Base-by-base conservation (phyloP, 2,113 vertebrate species). In the Pseudolaguvia tuberculata region DNA sequence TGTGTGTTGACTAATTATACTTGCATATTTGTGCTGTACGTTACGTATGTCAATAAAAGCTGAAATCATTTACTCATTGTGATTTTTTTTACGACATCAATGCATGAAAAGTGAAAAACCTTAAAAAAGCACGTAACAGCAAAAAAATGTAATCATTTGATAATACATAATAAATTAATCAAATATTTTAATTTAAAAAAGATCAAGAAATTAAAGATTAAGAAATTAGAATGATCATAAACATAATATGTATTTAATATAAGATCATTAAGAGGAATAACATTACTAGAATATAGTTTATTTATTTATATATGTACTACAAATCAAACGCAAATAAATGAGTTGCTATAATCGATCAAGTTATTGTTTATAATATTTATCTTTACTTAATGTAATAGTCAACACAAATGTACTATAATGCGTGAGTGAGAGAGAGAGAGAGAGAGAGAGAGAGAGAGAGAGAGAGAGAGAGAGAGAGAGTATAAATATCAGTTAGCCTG, bases 11-110 rank as follows among this genome's bases (percentile, higher is more conserved):
- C 23, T 45, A 45, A 42, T 70, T 21, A 52, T 69, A n/a, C 18
- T 52, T 45, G 25, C 59, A 18, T 62, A 8, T 61, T 35, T 17
- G 62, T 55, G 67, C 67, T 53, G 56, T 21, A 58, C 8, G 5
- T 25, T 2, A n/a, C 17, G 51, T 21, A n/a, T 27, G 4, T 77
- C 27, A 77, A 71, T 77, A 71, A 77, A 70, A 53, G 48, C 14
- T 47, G 48, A 61, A 52, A 77, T 45, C 8, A 70, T 58, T 31
- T 31, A 45, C 21, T 23, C 8, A 20, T 52, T 53, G 31, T 70
- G 27, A 17, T 69, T 76, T 42, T 42, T 56, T 42, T 53, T 56
- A 17, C 58, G 70, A 2, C 15, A 67, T 48, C 14, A 3, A 10
- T 47, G 17, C 20, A 66, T n/a, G n/a, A n/a, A n/a, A n/a, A n/a